phyloP scores from a whole-genome alignment of 2,888 invertebrate species.

The Phrixothrix hirtus region DNA sequence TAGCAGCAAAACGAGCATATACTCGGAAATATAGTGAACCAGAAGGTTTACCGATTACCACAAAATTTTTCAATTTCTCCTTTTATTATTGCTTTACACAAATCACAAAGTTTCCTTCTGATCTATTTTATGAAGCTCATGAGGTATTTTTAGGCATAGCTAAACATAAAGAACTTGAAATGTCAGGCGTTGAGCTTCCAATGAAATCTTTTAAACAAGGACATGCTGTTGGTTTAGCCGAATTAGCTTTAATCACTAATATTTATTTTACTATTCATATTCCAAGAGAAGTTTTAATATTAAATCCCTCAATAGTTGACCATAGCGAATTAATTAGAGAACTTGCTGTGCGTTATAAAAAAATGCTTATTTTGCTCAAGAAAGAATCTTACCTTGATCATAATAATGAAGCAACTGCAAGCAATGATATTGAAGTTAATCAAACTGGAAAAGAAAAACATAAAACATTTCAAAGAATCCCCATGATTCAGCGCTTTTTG shows the following conservation, averaged over 20 bases:
- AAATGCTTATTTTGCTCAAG: constrained; percentile 20
- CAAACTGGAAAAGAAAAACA: not conserved
- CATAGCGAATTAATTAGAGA: constrained; percentile 55
- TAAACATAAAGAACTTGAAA: constrained; percentile 23
- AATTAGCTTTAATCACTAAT: constrained; percentile 48
- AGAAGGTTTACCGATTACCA: constrained; percentile 45
- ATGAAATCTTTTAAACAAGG: constrained; percentile 50
- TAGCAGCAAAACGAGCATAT: constrained; percentile 59
- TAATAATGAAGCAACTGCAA: not conserved
- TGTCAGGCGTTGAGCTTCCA: constrained; percentile 12
- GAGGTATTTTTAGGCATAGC: constrained; percentile 31
- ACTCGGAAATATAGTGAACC: constrained; percentile 33
- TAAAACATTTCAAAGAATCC: constrained; percentile 1
- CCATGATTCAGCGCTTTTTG: constrained; percentile 21
- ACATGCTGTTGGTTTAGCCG: constrained; percentile 57
- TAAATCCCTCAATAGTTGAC: constrained; percentile 59
- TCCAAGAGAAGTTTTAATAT: constrained; percentile 61
- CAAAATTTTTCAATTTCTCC: constrained; percentile 57
- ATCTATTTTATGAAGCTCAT: constrained; percentile 54
- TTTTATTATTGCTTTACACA: constrained; percentile 44
- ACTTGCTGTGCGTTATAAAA: constrained; percentile 41
- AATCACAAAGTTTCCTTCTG: constrained; percentile 56
- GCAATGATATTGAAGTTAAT: not conserved
- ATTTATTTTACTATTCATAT: constrained; percentile 57
- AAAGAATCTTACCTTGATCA: constrained; percentile 18